Percentiles rank a stretch among this genome's conserved stretches.
phyloP scores from a whole-genome alignment of 2,797 vertebrate genomes.

The Malurus splendens region DNA sequence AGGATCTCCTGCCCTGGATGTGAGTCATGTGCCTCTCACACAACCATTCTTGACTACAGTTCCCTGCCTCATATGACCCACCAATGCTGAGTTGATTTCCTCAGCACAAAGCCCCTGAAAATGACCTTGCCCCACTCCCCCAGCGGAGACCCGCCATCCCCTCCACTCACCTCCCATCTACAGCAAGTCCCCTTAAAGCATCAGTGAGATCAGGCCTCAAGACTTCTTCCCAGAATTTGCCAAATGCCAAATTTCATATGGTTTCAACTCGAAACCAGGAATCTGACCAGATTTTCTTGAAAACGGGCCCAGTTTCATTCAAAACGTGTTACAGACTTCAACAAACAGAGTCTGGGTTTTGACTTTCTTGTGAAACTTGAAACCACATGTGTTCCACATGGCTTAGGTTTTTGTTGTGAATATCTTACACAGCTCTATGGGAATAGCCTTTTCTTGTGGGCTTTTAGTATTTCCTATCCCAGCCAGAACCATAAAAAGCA shows the following conservation, averaged over 20 bases:
- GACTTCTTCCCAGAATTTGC: neutral
- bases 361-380: constrained; percentile 54
- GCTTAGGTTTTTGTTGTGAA: constrained; percentile 44
- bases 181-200: neutral
- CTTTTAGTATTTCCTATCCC: constrained; percentile 50
- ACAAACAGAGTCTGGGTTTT: constrained; percentile 38
- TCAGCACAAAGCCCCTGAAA: neutral
- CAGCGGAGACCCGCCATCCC: neutral
- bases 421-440: constrained; percentile 42
- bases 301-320: constrained; percentile 2
- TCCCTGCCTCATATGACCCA: neutral
- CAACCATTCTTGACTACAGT: neutral
- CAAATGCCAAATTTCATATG: constrained; percentile 10
- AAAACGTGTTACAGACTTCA: constrained; percentile 42
- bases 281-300: constrained; percentile 40
- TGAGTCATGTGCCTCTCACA: neutral
- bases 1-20: neutral
- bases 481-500: constrained; percentile 49
- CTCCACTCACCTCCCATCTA: neutral
- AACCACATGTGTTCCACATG: constrained; percentile 34
- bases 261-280: constrained; percentile 2
- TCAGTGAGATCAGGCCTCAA: neutral
- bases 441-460: constrained; percentile 56
- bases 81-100: neutral
- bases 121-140: neutral